Evolutionary conservation across 2,113 vertebrate genomes (phyloP), one percentile per base, ranked within the genome.

Genomic region (Neoarius graeffei): DNA sequence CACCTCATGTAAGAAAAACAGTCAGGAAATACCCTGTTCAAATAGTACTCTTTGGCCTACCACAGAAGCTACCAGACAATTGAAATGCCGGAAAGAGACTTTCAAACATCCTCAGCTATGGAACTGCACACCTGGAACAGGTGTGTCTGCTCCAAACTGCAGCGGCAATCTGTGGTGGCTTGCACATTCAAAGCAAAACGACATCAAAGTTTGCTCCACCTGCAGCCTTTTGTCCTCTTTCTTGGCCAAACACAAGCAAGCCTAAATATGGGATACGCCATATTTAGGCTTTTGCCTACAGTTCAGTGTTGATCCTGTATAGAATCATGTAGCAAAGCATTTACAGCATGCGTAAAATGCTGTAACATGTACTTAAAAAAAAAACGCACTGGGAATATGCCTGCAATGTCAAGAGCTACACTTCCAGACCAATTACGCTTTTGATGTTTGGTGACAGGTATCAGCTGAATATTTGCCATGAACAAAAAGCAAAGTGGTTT

Each of bases 91-190:
- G 42, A 77, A 50, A 82, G 59, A 59, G 79, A 74, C 50, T 64
- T 85, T 74, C 69, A 76, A 42, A 64, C n/a, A 48, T 54, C 1
- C 79, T 85, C 20, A 30, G 77, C 13, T 60, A 62, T 50, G 42
- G n/a, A 52, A 60, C 60, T 13, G 81, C 79, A 85, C 89, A 91
- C 87, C 88, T 89, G 90, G 87, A 77, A 73, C 90, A 92, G 91
- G 90, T 92, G 91, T 85, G 88, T 73, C 83, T 73, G 59, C 57
- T 66, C 30, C 15, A 56, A 15, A 71, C 69, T 74, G 48, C 82
- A 69, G 7, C 7, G 73, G 76, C 66, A 57, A 74, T 85, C 74
- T 84, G 84, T 88, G 56, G 73, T 85, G 86, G 85, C 90, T 80
- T 85, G 88, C 77, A 85, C 57, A 74, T 59, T 85, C 80, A 83